Percentiles rank a stretch among this genome's conserved stretches.
These are phyloP conservation scores for Tipula unca DNA, from an alignment of 2,888 invertebrate genomes.

Conservation along the genomic window DNA sequence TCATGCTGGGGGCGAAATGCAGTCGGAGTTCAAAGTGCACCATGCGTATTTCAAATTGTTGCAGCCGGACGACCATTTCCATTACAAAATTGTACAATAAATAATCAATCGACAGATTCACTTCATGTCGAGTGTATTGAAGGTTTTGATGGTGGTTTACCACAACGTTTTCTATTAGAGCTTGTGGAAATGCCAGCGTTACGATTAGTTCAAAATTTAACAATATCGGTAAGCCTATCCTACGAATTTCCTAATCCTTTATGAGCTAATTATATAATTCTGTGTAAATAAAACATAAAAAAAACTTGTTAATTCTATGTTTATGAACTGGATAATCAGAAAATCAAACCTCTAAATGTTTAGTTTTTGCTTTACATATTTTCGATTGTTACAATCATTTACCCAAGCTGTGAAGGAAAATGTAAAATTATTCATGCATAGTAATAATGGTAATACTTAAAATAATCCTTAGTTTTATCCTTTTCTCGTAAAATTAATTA, in stretches of 20 bases:
- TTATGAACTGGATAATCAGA: conserved; percentile 14
- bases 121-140: conserved; percentile 79
- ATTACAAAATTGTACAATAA: conserved; percentile 76
- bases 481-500: not conserved
- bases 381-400: not conserved
- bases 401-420: not conserved
- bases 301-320: not conserved
- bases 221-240: conserved; percentile 35
- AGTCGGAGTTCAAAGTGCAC: conserved; percentile 73
- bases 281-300: not conserved
- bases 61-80: conserved; percentile 82
- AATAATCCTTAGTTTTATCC: not conserved
- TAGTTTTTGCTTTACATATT: not conserved
- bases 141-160: conserved; percentile 80
- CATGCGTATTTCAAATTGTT: conserved; percentile 79
- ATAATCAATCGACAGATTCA: conserved; percentile 77
- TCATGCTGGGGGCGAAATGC: conserved; percentile 80
- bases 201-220: conserved; percentile 42
- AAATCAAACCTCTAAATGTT: not conserved
- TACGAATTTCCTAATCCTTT: not conserved
- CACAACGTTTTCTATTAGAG: conserved; percentile 78
- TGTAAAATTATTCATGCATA: not conserved
- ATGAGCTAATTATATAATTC: not conserved
- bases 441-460: not conserved
- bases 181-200: conserved; percentile 62